Evolutionary conservation across 2,113 vertebrate genomes (phyloP).

Genomic region (Odontophorus gujanensis): DNA sequence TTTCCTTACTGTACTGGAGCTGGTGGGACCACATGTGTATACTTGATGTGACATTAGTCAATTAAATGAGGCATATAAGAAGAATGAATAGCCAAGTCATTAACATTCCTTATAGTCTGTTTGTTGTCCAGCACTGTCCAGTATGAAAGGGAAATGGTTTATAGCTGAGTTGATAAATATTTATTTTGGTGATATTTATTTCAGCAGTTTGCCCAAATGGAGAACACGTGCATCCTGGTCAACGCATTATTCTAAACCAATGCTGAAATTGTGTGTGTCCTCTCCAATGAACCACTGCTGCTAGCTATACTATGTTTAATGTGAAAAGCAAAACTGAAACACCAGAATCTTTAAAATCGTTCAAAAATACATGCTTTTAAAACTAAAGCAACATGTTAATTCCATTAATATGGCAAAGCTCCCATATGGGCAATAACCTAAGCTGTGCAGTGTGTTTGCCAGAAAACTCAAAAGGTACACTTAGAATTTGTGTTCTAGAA

Average conservation of each 20-base stretch:
- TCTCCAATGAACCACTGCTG: background rate
- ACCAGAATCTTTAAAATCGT: background rate
- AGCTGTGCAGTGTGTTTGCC: background rate
- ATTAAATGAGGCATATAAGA: conserved; percentile 15
- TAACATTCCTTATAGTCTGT: conserved; percentile 19
- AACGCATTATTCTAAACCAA: background rate
- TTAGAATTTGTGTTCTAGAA: background rate
- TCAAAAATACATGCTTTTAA: background rate
- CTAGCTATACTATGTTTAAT: background rate
- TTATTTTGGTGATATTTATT: conserved; percentile 13
- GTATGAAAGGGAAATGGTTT: background rate
- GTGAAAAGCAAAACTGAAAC: background rate
- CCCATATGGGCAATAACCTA: background rate
- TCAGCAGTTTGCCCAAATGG: background rate
- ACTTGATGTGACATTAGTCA: conserved; percentile 16
- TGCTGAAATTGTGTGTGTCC: background rate
- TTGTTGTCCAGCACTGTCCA: background rate
- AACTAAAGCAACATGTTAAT: conserved; percentile 19
- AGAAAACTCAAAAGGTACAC: background rate
- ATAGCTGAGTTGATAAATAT: conserved; percentile 10
- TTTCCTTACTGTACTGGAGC: background rate
- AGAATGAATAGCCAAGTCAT: background rate
- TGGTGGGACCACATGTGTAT: background rate
- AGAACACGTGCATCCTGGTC: background rate
- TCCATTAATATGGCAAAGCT: background rate